Evolutionary conservation across 2,888 invertebrate genomes (phyloP).

Genomic region (Pristionchus exspectatus): DNA sequence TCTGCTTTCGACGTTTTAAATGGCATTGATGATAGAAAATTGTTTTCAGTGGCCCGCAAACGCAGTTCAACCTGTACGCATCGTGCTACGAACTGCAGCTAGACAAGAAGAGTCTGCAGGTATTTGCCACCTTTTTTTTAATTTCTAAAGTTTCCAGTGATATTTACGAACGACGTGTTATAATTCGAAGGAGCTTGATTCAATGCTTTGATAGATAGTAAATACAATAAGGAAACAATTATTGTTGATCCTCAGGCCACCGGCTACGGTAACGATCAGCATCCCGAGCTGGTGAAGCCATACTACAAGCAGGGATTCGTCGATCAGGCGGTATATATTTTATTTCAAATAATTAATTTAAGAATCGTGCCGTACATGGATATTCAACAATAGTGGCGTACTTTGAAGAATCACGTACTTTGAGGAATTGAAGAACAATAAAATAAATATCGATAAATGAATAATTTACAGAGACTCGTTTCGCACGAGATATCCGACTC

Average conservation of each 20-base stretch:
- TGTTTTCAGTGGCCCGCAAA: conserved; percentile 53
- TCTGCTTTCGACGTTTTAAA: not conserved
- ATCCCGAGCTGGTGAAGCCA: not conserved
- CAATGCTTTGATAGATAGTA: no score
- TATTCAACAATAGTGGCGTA: not conserved
- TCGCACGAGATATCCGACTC: conserved; percentile 57
- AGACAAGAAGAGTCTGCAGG: no score
- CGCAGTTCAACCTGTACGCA: conserved; percentile 66
- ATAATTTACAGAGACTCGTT: conserved; percentile 18
- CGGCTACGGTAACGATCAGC: not conserved
- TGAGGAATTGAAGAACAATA: not conserved
- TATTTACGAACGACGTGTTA: no score
- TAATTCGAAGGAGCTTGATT: no score
- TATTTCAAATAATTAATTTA: not conserved
- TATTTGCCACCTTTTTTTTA: no score
- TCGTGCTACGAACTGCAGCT: conserved; percentile 61
- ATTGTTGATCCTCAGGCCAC: not conserved
- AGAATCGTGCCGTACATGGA: not conserved
- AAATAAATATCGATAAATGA: not conserved
- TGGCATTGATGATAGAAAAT: not conserved
- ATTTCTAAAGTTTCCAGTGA: no score
- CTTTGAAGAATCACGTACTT: no score
- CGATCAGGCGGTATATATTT: conserved; percentile 21
- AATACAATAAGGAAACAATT: no score
- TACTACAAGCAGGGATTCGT: conserved; percentile 41